These are phyloP conservation scores for Oithona nana DNA, from an alignment of 2,888 invertebrate species.

Conservation along the genomic window DNA sequence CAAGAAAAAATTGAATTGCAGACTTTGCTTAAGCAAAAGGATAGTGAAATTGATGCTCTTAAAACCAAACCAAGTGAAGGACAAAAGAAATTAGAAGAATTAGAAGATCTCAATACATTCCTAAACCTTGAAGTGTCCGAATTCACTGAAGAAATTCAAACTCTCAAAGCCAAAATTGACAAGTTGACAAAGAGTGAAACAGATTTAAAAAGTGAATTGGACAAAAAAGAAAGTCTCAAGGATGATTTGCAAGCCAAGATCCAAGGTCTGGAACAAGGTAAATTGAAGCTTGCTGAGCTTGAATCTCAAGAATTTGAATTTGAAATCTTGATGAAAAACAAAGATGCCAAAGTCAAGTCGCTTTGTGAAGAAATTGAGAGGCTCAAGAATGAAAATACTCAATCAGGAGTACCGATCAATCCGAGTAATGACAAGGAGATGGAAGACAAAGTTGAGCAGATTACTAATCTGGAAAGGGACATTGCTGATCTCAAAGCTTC, in stretches of 20 bases:
- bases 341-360: background rate
- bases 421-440: background rate
- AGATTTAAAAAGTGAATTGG: background rate
- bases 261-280: background rate
- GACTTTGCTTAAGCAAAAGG: too few relatives aligned
- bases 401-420: background rate
- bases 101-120: too few relatives aligned
- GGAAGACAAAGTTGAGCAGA: background rate
- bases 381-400: background rate
- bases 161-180: background rate
- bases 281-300: too few relatives aligned
- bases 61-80: too few relatives aligned
- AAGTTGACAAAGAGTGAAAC: background rate
- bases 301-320: background rate
- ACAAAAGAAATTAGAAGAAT: background rate
- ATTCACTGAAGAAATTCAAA: background rate
- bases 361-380: background rate
- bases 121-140: too few relatives aligned
- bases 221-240: background rate
- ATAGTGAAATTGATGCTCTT: too few relatives aligned
- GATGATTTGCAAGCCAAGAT: background rate
- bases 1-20: too few relatives aligned
- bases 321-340: background rate
- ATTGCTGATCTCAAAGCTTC: background rate
- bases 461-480: background rate